These are phyloP conservation scores for Vulpes lagopus DNA, from an alignment of 2,113 vertebrate species.

Conservation along the genomic window DNA sequence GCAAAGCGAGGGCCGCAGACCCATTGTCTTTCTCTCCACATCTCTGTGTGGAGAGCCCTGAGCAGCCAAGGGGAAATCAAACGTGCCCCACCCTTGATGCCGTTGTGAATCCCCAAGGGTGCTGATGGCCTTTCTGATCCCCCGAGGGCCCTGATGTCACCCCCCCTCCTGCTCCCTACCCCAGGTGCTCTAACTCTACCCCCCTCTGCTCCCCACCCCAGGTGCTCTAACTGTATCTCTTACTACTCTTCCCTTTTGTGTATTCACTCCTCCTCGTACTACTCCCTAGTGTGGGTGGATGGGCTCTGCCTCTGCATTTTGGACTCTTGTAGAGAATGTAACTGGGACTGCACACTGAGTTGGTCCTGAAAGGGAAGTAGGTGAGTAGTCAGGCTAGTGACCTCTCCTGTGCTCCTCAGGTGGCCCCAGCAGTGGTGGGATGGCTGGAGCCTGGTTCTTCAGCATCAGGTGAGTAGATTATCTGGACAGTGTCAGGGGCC, in stretches of 20 bases:
- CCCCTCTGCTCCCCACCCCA: neutral
- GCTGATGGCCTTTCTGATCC: neutral
- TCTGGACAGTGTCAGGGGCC: neutral
- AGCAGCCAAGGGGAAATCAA: neutral
- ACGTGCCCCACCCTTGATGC: rapidly evolving
- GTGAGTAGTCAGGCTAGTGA: neutral
- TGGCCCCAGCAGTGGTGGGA: neutral
- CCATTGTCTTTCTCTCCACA: neutral
- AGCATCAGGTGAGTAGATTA: neutral
- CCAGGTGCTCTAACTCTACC: neutral
- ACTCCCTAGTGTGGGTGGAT: no score
- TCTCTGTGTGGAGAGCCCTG: neutral
- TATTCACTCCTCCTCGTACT: neutral
- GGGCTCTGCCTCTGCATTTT: neutral
- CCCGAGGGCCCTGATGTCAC: no score
- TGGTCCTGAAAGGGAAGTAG: neutral
- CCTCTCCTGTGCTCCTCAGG: neutral
- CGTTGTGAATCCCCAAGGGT: neutral
- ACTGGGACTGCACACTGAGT: no score
- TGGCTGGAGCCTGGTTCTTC: no score
- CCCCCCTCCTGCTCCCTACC: neutral
- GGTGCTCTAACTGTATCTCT: neutral
- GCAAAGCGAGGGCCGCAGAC: no score
- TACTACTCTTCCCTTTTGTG: neutral
- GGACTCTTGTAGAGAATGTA: neutral